phyloP scores from a whole-genome alignment of 2,888 invertebrate genomes.

The Alsophila aescularia region DNA sequence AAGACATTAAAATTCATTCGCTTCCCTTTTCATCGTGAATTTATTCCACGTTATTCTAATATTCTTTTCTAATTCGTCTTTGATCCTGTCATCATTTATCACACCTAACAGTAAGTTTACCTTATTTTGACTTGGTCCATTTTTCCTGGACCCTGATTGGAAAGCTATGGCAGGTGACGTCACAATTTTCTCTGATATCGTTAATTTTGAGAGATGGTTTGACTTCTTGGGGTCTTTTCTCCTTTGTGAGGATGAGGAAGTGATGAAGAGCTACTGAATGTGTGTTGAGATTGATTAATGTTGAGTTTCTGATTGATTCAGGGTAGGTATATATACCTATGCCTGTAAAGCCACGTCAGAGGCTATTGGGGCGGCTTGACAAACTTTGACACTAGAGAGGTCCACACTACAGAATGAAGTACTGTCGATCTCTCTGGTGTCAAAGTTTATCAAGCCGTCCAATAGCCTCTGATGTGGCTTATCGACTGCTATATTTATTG shows the following conservation, averaged over 20 bases:
- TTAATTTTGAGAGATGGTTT: slow-evolving; percentile 47
- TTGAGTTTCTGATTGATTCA: background rate
- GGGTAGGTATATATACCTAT: too few species aligned
- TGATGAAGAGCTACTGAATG: slow-evolving; percentile 16
- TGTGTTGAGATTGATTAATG: slow-evolving; percentile 14
- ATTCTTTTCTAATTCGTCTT: slow-evolving; percentile 50
- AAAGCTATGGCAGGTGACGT: slow-evolving; percentile 58
- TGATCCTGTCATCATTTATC: slow-evolving; percentile 56
- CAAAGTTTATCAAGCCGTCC: too few species aligned
- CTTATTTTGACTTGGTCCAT: slow-evolving; percentile 56
- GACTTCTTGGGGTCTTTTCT: slow-evolving; percentile 30
- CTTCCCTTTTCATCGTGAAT: slow-evolving; percentile 10
- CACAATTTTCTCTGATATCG: slow-evolving; percentile 47
- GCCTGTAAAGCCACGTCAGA: too few species aligned
- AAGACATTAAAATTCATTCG: slow-evolving; percentile 21
- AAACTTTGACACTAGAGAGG: too few species aligned
- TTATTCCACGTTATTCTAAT: slow-evolving; percentile 37
- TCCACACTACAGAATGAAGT: too few species aligned
- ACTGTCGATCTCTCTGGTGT: too few species aligned
- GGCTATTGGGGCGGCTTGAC: too few species aligned
- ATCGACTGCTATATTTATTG: too few species aligned
- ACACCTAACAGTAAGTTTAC: slow-evolving; percentile 47
- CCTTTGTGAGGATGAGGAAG: slow-evolving; percentile 29
- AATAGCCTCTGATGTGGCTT: too few species aligned
- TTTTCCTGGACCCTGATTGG: slow-evolving; percentile 67